Evolutionary conservation across 2,113 vertebrate genomes (phyloP).

Genomic region (Gopherus flavomarginatus): DNA sequence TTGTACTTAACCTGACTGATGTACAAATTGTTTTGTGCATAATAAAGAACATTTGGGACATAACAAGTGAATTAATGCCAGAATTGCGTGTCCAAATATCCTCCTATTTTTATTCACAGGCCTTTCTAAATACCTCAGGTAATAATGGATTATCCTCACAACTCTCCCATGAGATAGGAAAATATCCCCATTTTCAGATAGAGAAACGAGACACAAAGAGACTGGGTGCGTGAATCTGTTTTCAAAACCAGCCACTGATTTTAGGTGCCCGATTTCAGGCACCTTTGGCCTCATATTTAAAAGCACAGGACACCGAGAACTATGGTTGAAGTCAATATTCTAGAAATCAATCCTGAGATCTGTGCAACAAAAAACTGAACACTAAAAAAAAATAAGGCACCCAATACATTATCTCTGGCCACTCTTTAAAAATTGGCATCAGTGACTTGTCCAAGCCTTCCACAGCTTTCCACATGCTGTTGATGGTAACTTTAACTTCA

Average conservation of each 20-base stretch:
- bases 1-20: neutral
- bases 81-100: neutral
- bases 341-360: neutral
- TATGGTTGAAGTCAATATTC: neutral
- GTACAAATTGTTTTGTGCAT: neutral
- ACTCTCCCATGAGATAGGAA: neutral
- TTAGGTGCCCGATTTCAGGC: neutral
- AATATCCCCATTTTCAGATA: neutral
- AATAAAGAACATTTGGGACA: neutral
- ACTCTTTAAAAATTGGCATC: neutral
- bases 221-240: neutral
- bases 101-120: neutral
- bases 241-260: neutral
- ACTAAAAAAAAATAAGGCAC: neutral
- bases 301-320: neutral
- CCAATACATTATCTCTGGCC: neutral
- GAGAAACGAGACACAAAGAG: neutral
- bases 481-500: neutral
- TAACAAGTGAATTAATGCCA: neutral
- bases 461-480: neutral
- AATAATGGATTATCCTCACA: neutral
- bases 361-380: neutral
- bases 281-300: neutral
- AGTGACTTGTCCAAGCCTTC: neutral
- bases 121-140: neutral